Base-by-base conservation (phyloP, 2,888 invertebrate species). In the Glaucopsyche alexis region DNA sequence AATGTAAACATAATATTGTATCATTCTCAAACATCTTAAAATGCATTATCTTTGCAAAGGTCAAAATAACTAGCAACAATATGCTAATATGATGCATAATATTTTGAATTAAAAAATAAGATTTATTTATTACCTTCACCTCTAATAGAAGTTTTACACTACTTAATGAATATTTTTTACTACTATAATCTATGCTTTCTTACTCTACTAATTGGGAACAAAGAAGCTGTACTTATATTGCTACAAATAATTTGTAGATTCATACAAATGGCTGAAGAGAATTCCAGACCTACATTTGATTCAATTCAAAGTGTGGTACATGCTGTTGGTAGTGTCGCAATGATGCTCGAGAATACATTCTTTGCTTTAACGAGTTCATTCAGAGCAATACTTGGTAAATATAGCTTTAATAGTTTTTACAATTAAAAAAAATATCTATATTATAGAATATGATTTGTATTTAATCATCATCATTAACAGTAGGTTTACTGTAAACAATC, bases 261-360 rank as follows among this genome's bases (percentile, higher is more conserved):
- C 82, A 95, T 97, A 71, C 97, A 97, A 85, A 93, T 97, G 83
- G 98, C 98, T 0, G 98, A 98, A 87, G 98, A 98, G 80, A 97
- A 96, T 80, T 97, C 98, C 0, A 94, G 98, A 67, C 96, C 97
- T 73, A 98, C 99, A 8, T 99, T 99, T 87, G 97, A 98, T 82
- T 98, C 98, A 14, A 98, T 99, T 78, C 98, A 99, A 87, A 96
- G 98, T 72, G 93, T 99, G 29, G 97, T 98, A 2, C 95, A 96
- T 79, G 98, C 99, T 0, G 97, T 99, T 78, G 96, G 97, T 19
- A 98, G 99, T 72, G 95, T 99, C 3, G 97, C 98, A 3, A 97
- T 98, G 95, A 98, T 99, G 98, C 88, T 99, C 73, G 99, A 99
- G 83, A 99, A 98, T 38, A 99, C 99, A 66, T 99, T 98, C 87